Conservation (phyloP, 30 jellyfish, hydroid and myxozoan genomes). For the Turritopsis rubra region DNA sequence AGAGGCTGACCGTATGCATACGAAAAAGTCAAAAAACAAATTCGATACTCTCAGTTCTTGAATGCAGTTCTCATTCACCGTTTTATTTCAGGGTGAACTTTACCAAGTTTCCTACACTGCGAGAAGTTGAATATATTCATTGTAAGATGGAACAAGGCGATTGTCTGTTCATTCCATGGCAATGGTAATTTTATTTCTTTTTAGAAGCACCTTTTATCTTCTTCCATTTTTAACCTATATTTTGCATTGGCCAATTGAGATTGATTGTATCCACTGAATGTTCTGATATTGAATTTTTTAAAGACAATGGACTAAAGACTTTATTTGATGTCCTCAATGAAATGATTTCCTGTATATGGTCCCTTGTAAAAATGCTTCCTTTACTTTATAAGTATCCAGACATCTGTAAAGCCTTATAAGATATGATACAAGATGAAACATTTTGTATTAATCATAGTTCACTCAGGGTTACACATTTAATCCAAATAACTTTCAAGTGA, state of each 20-base stretch:
- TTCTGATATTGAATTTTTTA: too few species aligned
- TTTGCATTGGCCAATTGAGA: not conserved
- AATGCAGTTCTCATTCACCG: not conserved
- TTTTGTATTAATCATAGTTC: too few species aligned
- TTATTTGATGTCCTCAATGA: too few species aligned
- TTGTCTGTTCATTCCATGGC: constrained; percentile 74
- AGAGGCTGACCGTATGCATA: not conserved
- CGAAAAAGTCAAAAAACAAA: not conserved
- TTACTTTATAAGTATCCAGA: too few species aligned
- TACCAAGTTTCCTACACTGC: constrained; percentile 64
- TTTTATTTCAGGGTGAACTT: constrained; percentile 49
- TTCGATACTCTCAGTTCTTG: not conserved
- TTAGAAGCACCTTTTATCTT: not conserved
- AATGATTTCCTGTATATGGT: too few species aligned
- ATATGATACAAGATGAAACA: too few species aligned
- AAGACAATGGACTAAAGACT: too few species aligned
- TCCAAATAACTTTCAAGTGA: too few species aligned
- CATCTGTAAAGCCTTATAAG: too few species aligned
- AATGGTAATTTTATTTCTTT: constrained; percentile 44
- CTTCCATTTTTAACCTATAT: not conserved
- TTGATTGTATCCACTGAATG: not conserved
- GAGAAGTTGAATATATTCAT: constrained; percentile 77
- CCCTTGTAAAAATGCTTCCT: too few species aligned
- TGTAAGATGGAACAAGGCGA: constrained; percentile 92
- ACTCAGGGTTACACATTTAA: too few species aligned